A percentile compares a stretch with the other conserved stretches of the same genome.
Evolutionary conservation across 2,888 invertebrate genomes (phyloP).

Genomic region (Philonicus albiceps): DNA sequence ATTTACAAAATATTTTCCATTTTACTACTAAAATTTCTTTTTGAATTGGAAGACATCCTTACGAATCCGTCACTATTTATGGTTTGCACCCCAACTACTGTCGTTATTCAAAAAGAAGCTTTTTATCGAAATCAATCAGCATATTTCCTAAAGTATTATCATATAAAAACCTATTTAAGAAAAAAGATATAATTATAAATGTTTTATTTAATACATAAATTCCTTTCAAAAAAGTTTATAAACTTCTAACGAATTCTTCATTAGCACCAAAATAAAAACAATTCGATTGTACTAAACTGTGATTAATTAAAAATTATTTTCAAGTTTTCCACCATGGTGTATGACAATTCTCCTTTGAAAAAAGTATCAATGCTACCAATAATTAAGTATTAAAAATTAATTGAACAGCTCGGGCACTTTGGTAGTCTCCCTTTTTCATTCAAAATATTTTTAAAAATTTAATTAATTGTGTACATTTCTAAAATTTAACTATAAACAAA

Average conservation of each 20-base stretch:
- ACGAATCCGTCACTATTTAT: neutral
- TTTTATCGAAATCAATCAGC: neutral
- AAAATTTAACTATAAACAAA: neutral
- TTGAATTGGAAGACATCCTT: neutral
- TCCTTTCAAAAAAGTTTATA: neutral
- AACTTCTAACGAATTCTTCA: neutral
- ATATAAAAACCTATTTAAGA: neutral
- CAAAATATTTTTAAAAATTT: constrained; percentile 29
- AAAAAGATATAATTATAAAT: neutral
- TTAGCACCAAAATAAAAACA: neutral
- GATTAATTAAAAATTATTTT: neutral
- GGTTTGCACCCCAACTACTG: neutral
- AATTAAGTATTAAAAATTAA: neutral
- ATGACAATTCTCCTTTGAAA: neutral
- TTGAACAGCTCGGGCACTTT: constrained; percentile 1
- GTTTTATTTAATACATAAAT: neutral
- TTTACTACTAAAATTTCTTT: too few relatives aligned
- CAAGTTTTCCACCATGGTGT: neutral
- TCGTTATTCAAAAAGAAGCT: neutral
- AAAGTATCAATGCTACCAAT: neutral
- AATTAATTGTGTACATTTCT: neutral
- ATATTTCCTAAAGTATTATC: neutral
- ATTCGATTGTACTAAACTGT: neutral
- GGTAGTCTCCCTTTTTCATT: neutral
- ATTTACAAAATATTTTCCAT: too few relatives aligned